Conservation (phyloP, 2,797 vertebrate genomes). For the Cephalopachus bancanus region DNA sequence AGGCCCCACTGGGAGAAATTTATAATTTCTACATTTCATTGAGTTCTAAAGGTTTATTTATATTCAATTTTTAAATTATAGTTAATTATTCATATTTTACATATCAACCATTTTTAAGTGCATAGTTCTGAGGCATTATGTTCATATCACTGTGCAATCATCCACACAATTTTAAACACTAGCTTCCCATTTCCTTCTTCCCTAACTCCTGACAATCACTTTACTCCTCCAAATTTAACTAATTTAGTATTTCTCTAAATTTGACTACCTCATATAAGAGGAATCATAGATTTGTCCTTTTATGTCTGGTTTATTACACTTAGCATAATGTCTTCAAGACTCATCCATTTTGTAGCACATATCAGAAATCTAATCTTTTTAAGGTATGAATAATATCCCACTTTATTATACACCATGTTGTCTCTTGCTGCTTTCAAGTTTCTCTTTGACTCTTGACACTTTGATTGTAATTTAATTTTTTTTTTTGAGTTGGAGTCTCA, state of each 20-base stretch:
- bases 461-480: no score
- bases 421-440: not conserved
- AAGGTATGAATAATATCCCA: not conserved
- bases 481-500: no score
- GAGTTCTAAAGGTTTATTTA: not conserved
- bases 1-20: not conserved
- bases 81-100: not conserved
- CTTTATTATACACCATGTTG: not conserved
- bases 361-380: not conserved
- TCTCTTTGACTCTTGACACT: not conserved
- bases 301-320: not conserved
- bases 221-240: not conserved
- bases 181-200: not conserved
- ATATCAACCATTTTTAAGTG: not conserved
- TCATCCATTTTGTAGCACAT: not conserved
- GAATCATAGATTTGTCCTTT: not conserved
- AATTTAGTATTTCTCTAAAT: not conserved
- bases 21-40: not conserved
- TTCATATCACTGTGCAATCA: no score
- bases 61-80: not conserved
- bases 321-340: not conserved
- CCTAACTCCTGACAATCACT: not conserved
- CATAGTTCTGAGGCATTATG: not conserved
- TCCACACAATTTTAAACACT: not conserved
- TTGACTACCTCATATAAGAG: not conserved